Percentiles rank a stretch among this genome's conserved stretches.
These are phyloP conservation scores for Montipora sp. DNA, from an alignment of 64 coral and sea anemone genomes.

Conservation along the genomic window DNA sequence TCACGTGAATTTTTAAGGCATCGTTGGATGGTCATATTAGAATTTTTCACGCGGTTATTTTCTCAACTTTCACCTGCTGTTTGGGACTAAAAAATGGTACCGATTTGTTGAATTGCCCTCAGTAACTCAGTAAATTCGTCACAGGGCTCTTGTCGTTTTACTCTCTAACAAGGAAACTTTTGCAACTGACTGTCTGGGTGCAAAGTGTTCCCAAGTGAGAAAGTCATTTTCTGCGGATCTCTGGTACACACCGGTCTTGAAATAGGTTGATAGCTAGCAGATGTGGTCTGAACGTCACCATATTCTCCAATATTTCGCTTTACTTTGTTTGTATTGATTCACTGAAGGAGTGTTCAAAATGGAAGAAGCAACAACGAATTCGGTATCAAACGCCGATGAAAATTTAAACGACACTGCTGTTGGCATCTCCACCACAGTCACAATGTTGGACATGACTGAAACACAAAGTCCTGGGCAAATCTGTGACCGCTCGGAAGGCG, in stretches of 20 bases:
- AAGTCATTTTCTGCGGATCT: neutral
- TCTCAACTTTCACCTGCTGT: neutral
- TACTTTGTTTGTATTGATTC: neutral
- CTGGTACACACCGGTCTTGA: neutral
- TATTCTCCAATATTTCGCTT: no score
- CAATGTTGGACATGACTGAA: neutral
- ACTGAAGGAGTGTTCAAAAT: neutral
- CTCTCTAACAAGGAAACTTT: neutral
- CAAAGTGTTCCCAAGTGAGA: neutral
- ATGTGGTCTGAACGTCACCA: no score
- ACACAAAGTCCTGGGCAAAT: neutral
- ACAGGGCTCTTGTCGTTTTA: neutral
- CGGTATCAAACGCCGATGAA: constrained; percentile 19
- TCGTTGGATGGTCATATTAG: neutral
- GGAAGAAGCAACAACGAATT: constrained; percentile 16
- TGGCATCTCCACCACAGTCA: neutral
- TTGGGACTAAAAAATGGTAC: neutral
- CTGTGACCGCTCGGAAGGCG: neutral
- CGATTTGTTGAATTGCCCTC: neutral
- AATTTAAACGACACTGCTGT: constrained; percentile 1
- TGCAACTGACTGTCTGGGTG: neutral
- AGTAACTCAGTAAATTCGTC: neutral
- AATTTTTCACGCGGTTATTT: neutral
- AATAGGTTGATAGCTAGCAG: neutral
- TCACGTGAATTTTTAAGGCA: neutral